Base-by-base conservation (phyloP, 1,140 invertebrate genomes). In the Augochlora pura region DNA sequence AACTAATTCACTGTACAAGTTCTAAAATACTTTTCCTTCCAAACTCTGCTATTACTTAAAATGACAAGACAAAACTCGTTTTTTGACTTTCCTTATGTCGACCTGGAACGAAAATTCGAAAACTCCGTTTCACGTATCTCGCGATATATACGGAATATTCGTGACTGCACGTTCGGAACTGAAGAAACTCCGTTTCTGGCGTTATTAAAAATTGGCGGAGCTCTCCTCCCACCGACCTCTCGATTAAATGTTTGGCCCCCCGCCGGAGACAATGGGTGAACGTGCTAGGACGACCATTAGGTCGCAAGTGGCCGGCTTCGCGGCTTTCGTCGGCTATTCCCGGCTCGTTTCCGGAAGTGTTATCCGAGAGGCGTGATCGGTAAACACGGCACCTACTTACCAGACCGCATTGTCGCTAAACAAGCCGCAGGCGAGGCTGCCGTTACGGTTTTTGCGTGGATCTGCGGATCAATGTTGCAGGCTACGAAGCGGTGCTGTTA, bases 311-410 rank as follows among this genome's bases (percentile, higher is more conserved):
- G 7, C 21, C 21, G 54, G 18, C 5, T 72, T 18, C 59, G 9
- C 38, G 21, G 39, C 10, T 62, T 72, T 57, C 21, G 52, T 38
- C 52, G 0, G 12, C 4, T 16, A 38, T 68, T 68, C 27, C 57
- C 54, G 21, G 21, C 54, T 39, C 54, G 57, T 60, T 46, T 46
- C n/a, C 57, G 21, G 38, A n/a, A 23, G 14, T 38, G 42, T 72
- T 62, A 77, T 82, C 65, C 54, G 68, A 25, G 63, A 60, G 63
- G 68, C 78, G 71, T 81, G 78, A 85, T 85, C 77, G 46, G 72
- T 73, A 81, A 80, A 60, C 71, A 42, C 21, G 46, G 38, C 52
- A 78, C 65, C 71, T 76, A 69, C 59, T 81, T 38, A 21, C 54
- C 25, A 12, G 52, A 25, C 57, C 27, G 23, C 27, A 32, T 69